Conservation (phyloP, 2,797 vertebrate genomes). For the Clarias pachynema region DNA sequence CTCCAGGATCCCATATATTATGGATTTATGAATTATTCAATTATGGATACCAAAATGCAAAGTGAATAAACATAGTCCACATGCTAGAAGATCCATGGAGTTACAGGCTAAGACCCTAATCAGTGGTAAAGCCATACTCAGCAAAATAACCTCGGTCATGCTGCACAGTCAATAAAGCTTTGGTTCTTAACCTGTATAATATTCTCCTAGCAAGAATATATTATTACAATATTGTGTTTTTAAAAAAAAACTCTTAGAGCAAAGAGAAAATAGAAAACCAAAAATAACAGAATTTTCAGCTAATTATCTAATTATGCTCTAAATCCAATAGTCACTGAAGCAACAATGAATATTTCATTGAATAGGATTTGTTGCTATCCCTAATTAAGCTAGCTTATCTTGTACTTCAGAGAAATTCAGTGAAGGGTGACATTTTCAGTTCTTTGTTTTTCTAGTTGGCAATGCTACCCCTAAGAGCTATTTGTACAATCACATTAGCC, state of each 20-base stretch:
- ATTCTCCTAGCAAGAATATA: not conserved
- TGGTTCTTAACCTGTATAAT: not conserved
- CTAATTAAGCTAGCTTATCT: slow-evolving; percentile 4
- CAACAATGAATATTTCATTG: not conserved
- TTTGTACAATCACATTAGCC: not conserved
- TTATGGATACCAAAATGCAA: slow-evolving; percentile 41
- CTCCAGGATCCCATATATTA: slow-evolving; percentile 56
- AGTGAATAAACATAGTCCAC: slow-evolving; percentile 51
- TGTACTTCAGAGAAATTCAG: slow-evolving; percentile 16
- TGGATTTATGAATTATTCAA: slow-evolving; percentile 56
- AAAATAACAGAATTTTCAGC: not conserved
- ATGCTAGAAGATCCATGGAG: slow-evolving; percentile 33
- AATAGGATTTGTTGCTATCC: not conserved
- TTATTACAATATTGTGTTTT: not conserved
- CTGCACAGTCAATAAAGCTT: not conserved
- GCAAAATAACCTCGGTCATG: slow-evolving; percentile 28
- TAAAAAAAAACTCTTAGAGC: not conserved
- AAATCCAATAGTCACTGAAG: not conserved
- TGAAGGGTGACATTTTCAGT: slow-evolving; percentile 31
- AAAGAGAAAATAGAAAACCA: not conserved
- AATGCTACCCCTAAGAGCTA: not conserved
- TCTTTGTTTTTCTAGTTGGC: slow-evolving; percentile 31
- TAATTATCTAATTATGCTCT: not conserved
- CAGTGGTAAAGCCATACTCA: slow-evolving; percentile 29
- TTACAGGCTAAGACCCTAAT: slow-evolving; percentile 16